Percentiles rank a stretch among this genome's conserved stretches.
Evolutionary conservation across 2,797 vertebrate species (phyloP).

Genomic region (Choloepus didactylus): DNA sequence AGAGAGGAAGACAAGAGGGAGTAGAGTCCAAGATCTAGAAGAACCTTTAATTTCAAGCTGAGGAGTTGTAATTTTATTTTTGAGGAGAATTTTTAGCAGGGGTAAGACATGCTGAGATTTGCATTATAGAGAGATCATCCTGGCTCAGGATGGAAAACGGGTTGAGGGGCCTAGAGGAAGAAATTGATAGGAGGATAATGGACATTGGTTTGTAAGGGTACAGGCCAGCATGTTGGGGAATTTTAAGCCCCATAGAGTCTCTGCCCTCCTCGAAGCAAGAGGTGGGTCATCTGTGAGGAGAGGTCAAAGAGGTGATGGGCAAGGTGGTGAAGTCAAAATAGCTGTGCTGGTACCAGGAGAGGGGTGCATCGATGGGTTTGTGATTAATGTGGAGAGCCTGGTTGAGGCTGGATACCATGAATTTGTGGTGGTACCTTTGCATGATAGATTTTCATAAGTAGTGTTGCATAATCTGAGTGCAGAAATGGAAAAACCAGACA

Average conservation of each 20-base stretch:
- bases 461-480: not conserved
- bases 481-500: not conserved
- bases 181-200: not conserved
- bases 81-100: slow-evolving; percentile 37
- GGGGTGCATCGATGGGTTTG: fast-evolving
- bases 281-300: fast-evolving
- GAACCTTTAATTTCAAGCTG: not conserved
- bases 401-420: not conserved
- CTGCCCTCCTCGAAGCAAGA: not conserved
- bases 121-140: not conserved
- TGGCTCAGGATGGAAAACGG: not conserved
- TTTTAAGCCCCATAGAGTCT: not conserved
- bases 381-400: not conserved
- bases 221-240: not conserved
- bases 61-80: slow-evolving; percentile 9
- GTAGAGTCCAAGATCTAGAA: not conserved
- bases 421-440: not conserved
- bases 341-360: not conserved
- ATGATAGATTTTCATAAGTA: not conserved
- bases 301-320: not conserved
- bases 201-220: not conserved
- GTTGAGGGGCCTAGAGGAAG: not conserved
- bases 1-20: not conserved
- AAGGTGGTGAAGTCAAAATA: not conserved
- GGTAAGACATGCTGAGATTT: slow-evolving; percentile 10